Conservation (phyloP, 2,113 vertebrate genomes). For the Psilopsiagon aymara region DNA sequence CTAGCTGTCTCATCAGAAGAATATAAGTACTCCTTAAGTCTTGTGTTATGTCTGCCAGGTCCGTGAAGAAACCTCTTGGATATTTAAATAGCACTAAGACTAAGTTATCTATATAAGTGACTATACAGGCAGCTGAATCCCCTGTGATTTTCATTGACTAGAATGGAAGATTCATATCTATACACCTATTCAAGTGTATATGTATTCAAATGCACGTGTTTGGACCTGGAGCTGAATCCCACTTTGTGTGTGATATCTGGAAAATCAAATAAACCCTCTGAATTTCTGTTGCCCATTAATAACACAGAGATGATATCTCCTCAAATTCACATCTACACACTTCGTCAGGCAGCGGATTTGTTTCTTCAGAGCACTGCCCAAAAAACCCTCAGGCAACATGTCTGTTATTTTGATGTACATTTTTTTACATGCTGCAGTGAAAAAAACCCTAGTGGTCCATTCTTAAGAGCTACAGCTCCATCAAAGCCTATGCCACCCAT, state of each 20-base stretch:
- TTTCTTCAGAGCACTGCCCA: not conserved
- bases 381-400: not conserved
- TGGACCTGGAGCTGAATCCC: not conserved
- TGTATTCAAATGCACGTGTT: not conserved
- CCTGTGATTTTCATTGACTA: not conserved
- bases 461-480: not conserved
- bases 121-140: not conserved
- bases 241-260: not conserved
- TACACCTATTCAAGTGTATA: not conserved
- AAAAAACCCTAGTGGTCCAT: not conserved
- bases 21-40: not conserved
- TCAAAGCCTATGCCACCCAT: not conserved
- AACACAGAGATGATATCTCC: not conserved
- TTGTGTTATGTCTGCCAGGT: not conserved
- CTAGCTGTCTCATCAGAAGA: not conserved
- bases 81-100: not conserved
- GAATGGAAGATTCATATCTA: not conserved
- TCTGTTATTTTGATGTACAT: not conserved
- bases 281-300: not conserved
- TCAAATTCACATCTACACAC: not conserved
- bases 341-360: not conserved
- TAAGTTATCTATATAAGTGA: not conserved
- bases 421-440: not conserved
- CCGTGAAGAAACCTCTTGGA: not conserved
- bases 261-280: not conserved